Percentiles rank a stretch among this genome's conserved stretches.
Evolutionary conservation across 2,113 vertebrate species (phyloP).

Genomic region (Craseonycteris thonglongyai): DNA sequence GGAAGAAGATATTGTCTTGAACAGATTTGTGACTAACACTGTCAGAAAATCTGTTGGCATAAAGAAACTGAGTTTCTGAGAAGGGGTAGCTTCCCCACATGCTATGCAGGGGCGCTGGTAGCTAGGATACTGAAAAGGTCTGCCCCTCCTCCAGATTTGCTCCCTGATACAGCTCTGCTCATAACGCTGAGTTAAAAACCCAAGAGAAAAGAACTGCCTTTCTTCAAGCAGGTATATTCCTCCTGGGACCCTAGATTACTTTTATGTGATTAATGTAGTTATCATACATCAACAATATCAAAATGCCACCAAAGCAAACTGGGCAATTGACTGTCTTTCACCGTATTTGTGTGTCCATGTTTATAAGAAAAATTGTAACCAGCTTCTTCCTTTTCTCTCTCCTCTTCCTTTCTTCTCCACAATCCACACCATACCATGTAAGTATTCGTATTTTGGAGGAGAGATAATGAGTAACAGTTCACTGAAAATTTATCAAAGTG

Average conservation of each 20-base stretch:
- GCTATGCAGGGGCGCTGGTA: not conserved
- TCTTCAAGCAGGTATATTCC: not conserved
- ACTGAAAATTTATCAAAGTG: not conserved
- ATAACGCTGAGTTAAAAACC: not conserved
- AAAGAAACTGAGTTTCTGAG: not conserved
- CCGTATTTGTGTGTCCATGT: not conserved
- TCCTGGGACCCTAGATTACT: not conserved
- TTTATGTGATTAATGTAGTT: not conserved
- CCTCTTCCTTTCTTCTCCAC: too few relatives aligned
- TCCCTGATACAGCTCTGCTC: too few relatives aligned
- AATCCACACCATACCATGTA: not conserved
- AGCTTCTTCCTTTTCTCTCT: not conserved
- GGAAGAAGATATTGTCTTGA: not conserved
- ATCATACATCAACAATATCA: not conserved
- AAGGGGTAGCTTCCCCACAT: not conserved
- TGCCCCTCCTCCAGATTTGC: not conserved
- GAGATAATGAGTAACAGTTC: not conserved
- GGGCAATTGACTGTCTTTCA: not conserved
- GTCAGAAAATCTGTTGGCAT: not conserved
- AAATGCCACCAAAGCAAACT: not conserved
- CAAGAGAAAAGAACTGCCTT: not conserved
- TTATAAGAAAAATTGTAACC: not conserved
- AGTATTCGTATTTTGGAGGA: not conserved
- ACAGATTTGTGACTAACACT: not conserved
- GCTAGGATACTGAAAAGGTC: accelerated